Conservation (phyloP, 2,888 invertebrate species). For the Beris chalybata region DNA sequence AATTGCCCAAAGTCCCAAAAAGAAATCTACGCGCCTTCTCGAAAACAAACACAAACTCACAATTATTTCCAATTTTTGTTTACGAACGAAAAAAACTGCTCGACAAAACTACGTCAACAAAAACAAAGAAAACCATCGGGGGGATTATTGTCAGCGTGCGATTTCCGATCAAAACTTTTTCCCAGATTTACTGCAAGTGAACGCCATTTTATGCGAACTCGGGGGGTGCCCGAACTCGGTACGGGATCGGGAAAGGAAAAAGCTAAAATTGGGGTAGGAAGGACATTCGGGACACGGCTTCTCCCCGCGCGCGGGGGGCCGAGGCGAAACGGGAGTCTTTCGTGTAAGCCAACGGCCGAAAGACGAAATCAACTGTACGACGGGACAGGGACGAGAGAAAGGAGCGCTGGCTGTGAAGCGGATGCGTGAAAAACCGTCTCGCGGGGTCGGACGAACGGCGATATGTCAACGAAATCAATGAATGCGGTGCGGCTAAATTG, state of each 20-base stretch:
- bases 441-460: conserved; percentile 49
- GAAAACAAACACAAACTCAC: conserved; percentile 1
- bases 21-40: neutral
- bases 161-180: conserved; percentile 22
- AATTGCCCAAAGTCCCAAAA: neutral
- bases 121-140: conserved; percentile 20
- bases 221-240: too few relatives aligned
- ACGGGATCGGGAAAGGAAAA: conserved; percentile 6
- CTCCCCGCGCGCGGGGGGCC: neutral
- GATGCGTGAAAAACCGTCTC: conserved; percentile 55
- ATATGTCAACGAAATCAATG: conserved; percentile 28
- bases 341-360: neutral
- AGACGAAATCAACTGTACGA: neutral
- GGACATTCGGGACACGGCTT: conserved; percentile 28
- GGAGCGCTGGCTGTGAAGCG: conserved; percentile 43
- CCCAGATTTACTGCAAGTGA: conserved; percentile 10
- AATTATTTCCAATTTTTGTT: conserved; percentile 11
- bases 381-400: conserved; percentile 1
- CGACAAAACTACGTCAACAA: conserved; percentile 1
- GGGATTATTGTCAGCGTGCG: conserved; percentile 12
- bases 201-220: conserved; percentile 34
- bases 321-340: neutral
- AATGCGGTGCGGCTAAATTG: too few relatives aligned
- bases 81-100: conserved; percentile 10
- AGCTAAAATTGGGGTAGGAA: conserved; percentile 35